These are phyloP conservation scores for Stramonita haemastoma DNA, from an alignment of 2,888 invertebrate genomes.

Conservation along the genomic window DNA sequence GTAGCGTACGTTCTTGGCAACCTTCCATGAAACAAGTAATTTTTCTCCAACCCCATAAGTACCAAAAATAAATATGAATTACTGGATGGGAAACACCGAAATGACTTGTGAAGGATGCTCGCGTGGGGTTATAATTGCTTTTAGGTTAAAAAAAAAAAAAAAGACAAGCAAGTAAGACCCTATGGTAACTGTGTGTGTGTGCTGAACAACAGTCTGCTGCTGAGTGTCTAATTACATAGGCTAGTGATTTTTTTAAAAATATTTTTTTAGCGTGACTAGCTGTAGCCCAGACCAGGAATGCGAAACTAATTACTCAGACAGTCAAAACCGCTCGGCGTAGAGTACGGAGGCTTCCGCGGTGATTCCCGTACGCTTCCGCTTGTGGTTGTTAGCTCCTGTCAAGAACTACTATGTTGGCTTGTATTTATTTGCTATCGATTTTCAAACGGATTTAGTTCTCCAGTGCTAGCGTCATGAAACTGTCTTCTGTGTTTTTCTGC, in stretches of 20 bases:
- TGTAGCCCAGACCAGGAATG: background rate
- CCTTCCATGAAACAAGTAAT: too few species aligned
- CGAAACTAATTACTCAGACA: constrained; percentile 2
- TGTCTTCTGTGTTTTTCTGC: background rate
- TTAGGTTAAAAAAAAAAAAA: background rate
- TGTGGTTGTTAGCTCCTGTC: background rate
- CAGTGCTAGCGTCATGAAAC: background rate
- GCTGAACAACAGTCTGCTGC: background rate
- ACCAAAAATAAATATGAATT: background rate
- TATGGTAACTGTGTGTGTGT: background rate
- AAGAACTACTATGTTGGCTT: constrained; percentile 1
- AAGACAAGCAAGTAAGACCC: background rate
- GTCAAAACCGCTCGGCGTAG: background rate
- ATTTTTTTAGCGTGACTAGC: background rate
- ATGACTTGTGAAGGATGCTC: background rate
- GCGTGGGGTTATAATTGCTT: background rate
- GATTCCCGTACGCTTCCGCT: constrained; percentile 16
- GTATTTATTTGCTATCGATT: background rate
- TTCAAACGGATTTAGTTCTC: background rate
- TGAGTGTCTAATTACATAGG: background rate
- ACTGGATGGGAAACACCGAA: background rate
- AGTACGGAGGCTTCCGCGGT: background rate
- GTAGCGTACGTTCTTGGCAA: too few species aligned
- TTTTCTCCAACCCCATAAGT: too few species aligned
- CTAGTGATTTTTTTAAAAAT: too few species aligned